Conservation (phyloP, 2,797 vertebrate genomes). For the Rhinophrynus dorsalis region DNA sequence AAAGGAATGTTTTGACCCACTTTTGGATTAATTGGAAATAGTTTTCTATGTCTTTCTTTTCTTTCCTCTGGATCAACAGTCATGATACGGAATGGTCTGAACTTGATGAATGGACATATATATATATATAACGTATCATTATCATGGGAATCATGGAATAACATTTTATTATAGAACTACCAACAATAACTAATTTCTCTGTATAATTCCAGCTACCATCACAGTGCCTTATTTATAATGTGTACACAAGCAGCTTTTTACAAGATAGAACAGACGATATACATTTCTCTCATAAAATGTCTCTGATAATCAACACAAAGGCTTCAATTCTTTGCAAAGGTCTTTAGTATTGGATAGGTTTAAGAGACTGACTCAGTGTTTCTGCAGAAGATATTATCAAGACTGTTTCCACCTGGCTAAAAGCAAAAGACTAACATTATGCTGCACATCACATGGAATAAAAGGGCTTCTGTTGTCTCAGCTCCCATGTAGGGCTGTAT, state of each 20-base stretch:
- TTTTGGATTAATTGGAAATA: too few species aligned
- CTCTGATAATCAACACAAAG: constrained; percentile 12
- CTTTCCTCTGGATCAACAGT: too few species aligned
- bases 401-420: constrained; percentile 31
- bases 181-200: too few species aligned
- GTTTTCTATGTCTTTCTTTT: too few species aligned
- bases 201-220: too few species aligned
- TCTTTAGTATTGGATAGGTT: not conserved
- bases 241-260: not conserved
- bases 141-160: too few species aligned
- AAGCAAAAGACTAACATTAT: not conserved
- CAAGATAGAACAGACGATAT: not conserved
- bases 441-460: constrained; percentile 14
- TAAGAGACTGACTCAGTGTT: constrained; percentile 11
- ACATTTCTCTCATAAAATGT: constrained; percentile 9
- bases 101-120: too few species aligned
- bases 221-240: too few species aligned
- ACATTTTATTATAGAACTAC: too few species aligned
- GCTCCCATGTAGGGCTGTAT: constrained; percentile 16
- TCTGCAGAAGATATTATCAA: constrained; percentile 20
- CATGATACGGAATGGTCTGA: too few species aligned
- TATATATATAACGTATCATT: too few species aligned
- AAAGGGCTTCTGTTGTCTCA: constrained; percentile 32
- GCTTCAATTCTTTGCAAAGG: constrained; percentile 4
- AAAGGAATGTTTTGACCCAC: too few species aligned